These are phyloP conservation scores for Tragulus kanchil DNA, from an alignment of 2,113 vertebrate species.

Conservation along the genomic window DNA sequence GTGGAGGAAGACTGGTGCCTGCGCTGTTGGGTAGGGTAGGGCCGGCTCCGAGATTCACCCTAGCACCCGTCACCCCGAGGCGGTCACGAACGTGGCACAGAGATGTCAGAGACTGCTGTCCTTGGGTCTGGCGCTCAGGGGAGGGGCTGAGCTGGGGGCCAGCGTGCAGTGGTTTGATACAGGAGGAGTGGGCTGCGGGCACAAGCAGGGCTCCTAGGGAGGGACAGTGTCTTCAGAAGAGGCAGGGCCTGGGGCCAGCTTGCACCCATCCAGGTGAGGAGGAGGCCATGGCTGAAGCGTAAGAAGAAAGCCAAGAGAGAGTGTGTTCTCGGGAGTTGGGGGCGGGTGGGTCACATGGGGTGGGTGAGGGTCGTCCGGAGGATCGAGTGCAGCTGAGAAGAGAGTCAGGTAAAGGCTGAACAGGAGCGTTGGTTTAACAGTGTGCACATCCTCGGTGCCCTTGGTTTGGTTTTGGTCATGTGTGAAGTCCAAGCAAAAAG, in stretches of 20 bases:
- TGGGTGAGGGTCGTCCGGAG: neutral
- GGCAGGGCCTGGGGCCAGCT: neutral
- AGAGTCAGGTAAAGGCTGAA: neutral
- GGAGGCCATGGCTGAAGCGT: too few relatives aligned
- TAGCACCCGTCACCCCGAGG: neutral
- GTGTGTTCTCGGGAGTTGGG: neutral
- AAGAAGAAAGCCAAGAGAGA: neutral
- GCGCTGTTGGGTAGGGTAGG: neutral
- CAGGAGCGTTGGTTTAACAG: neutral
- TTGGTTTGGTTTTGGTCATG: neutral
- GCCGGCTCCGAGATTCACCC: too few relatives aligned
- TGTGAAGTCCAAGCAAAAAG: neutral
- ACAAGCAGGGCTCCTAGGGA: fast-evolving
- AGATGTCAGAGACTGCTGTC: neutral
- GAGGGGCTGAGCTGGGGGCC: neutral
- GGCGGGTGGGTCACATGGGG: neutral
- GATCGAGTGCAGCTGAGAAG: neutral
- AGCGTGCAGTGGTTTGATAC: neutral
- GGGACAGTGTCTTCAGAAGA: neutral
- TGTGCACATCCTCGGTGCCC: neutral
- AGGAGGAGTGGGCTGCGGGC: too few relatives aligned
- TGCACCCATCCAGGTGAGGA: neutral
- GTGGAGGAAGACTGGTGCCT: fast-evolving
- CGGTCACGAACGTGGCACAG: neutral
- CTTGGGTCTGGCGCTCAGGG: neutral